These are phyloP conservation scores for Xanthia icteritia DNA, from an alignment of 2,888 invertebrate species.

Conservation along the genomic window DNA sequence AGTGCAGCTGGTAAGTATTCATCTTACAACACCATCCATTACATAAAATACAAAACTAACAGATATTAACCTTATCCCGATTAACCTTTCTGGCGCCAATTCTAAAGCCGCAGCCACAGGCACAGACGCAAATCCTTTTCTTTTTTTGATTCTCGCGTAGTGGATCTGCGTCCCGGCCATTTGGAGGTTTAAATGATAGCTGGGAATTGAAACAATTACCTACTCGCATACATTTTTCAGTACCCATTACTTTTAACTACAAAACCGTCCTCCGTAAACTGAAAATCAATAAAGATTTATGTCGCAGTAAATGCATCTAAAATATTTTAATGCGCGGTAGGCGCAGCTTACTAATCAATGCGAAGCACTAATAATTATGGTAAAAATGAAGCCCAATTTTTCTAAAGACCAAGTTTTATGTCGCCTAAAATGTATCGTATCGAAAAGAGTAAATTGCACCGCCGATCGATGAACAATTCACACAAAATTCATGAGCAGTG, in stretches of 20 bases:
- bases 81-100: slow-evolving; percentile 44
- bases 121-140: slow-evolving; percentile 24
- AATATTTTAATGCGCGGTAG: slow-evolving; percentile 36
- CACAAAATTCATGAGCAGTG: not conserved
- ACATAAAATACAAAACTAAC: slow-evolving; percentile 33
- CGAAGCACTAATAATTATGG: not conserved
- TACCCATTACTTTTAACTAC: slow-evolving; percentile 48
- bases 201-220: slow-evolving; percentile 28
- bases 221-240: slow-evolving; percentile 14
- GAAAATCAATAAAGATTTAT: slow-evolving; percentile 60
- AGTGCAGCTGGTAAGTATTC: slow-evolving; percentile 27
- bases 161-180: slow-evolving; percentile 38
- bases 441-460: slow-evolving; percentile 16
- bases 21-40: slow-evolving; percentile 22
- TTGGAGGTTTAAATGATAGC: slow-evolving; percentile 23
- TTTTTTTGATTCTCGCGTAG: slow-evolving; percentile 35
- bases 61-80: slow-evolving; percentile 41
- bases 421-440: not conserved
- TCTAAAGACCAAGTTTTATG: not conserved
- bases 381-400: not conserved
- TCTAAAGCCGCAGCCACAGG: slow-evolving; percentile 36
- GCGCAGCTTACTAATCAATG: not conserved
- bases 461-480: slow-evolving; percentile 51
- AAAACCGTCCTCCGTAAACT: slow-evolving; percentile 23
- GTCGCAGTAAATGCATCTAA: slow-evolving; percentile 41